Base-by-base conservation (phyloP, 2,113 vertebrate species). In the Eudyptes chrysolophus region DNA sequence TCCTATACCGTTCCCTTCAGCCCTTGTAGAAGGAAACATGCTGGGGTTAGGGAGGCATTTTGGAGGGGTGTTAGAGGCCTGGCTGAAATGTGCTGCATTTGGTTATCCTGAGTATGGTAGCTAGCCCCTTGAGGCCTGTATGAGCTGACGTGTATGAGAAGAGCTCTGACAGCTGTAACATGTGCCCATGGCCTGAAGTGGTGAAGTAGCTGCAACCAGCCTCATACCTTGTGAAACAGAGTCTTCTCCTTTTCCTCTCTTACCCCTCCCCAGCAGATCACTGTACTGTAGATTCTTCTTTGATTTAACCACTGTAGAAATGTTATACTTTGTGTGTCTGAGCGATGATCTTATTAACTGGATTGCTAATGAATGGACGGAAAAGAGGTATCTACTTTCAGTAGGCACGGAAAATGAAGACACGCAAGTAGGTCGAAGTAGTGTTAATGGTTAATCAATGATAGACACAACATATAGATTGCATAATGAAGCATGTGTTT, bases 91-190 rank as follows among this genome's bases (percentile, higher is more conserved):
- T 84, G 58, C 74, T 92, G 66, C 6, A 2, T 68, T 87, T 93
- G 89, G 74, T 96, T 96, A 80, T 80, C 82, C 74, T 64, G 78
- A 65, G 82, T 60, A 19, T 88, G 75, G 81, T 96, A 70, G 72
- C 16, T 66, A 82, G 54, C 68, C 81, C 93, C 94, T 74, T 17
- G 54, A 87, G 96, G 89, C 62, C 46, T 62, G 29, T 58, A 83
- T 62, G 89, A 95, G 84, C 62, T 94, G 94, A 92, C 87, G 64
- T 84, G 78, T 65, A 46, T 52, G 84, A 94, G 95, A 92, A 82
- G 74, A 93, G 42, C 75, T 94, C 70, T 91, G 96, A 96, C 87
- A 96, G 87, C 66, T 89, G 0, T 87, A 96, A 55, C 87, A 55
- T 88, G 65, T 95, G 92, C 80, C 80, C 58, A 16, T 91, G 94